Conservation (phyloP, 2,888 invertebrate species). For the Nomada hirtipes region DNA sequence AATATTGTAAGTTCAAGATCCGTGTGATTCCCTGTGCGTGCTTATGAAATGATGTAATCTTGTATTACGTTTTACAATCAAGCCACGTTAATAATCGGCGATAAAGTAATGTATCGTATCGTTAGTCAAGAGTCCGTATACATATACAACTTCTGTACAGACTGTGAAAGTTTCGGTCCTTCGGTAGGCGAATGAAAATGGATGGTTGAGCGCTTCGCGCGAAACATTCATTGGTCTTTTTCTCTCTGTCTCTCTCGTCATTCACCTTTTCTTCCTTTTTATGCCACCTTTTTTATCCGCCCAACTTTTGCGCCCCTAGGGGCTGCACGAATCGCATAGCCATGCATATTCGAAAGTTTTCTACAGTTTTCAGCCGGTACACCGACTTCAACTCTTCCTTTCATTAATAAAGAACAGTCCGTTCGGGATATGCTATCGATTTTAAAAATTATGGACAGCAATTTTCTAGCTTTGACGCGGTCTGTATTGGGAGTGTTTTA, state of each 20-base stretch:
- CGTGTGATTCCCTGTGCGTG: no score
- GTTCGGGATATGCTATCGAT: slow-evolving; percentile 57
- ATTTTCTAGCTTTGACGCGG: slow-evolving; percentile 36
- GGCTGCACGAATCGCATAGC: slow-evolving; percentile 67
- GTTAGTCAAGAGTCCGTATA: slow-evolving; percentile 47
- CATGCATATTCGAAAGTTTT: slow-evolving; percentile 71
- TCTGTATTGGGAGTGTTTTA: slow-evolving; percentile 24
- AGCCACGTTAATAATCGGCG: not conserved
- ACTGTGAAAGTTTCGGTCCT: slow-evolving; percentile 53
- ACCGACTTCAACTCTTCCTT: slow-evolving; percentile 54
- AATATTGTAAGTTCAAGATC: no score
- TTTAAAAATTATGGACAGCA: slow-evolving; percentile 49
- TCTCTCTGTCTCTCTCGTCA: slow-evolving; percentile 44
- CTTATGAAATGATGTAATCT: no score
- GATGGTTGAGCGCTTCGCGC: slow-evolving; percentile 54
- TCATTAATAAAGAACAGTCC: slow-evolving; percentile 67
- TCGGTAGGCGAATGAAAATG: slow-evolving; percentile 66
- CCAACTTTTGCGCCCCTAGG: slow-evolving; percentile 68
- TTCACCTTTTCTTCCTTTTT: slow-evolving; percentile 59
- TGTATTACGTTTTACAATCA: no score
- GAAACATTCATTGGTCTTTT: slow-evolving; percentile 41
- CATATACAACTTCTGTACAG: slow-evolving; percentile 28
- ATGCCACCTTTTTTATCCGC: slow-evolving; percentile 58
- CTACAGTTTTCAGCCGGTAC: slow-evolving; percentile 45
- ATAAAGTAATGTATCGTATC: slow-evolving; percentile 8